Evolutionary conservation across 2,797 vertebrate genomes (phyloP).

Genomic region (Pelochelys cantorii): DNA sequence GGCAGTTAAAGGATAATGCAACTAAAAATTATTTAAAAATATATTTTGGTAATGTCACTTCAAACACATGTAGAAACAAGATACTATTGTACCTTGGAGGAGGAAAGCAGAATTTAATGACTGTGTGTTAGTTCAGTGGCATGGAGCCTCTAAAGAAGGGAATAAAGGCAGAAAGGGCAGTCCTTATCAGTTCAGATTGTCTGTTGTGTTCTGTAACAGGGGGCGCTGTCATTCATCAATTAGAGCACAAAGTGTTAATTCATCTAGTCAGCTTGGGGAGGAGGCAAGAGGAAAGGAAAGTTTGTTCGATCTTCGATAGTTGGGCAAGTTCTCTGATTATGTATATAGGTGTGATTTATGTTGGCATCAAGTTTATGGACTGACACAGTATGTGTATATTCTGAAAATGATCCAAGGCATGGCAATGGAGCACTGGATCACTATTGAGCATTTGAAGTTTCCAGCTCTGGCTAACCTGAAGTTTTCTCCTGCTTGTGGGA

Average conservation of each 20-base stretch:
- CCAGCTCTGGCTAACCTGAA: background rate
- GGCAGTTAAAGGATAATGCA: background rate
- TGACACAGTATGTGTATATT: too few species aligned
- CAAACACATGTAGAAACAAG: background rate
- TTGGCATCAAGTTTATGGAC: background rate
- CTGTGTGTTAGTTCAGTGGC: background rate
- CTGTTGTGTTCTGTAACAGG: background rate
- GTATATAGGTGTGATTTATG: background rate
- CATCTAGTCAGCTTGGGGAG: background rate
- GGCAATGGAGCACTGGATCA: background rate
- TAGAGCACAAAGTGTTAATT: background rate
- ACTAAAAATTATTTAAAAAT: background rate
- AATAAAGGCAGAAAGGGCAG: background rate
- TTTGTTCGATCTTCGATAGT: background rate
- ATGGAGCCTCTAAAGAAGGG: background rate
- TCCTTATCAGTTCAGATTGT: background rate
- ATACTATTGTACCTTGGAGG: background rate
- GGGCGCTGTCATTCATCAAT: background rate
- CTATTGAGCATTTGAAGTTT: background rate
- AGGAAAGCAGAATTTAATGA: background rate
- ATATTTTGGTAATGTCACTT: background rate
- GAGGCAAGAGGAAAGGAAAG: background rate
- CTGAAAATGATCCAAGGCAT: accelerated
- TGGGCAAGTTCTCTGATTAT: background rate
- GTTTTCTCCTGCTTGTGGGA: background rate